Evolutionary conservation across 2,113 vertebrate species (phyloP).

Genomic region (Enhydra lutris): DNA sequence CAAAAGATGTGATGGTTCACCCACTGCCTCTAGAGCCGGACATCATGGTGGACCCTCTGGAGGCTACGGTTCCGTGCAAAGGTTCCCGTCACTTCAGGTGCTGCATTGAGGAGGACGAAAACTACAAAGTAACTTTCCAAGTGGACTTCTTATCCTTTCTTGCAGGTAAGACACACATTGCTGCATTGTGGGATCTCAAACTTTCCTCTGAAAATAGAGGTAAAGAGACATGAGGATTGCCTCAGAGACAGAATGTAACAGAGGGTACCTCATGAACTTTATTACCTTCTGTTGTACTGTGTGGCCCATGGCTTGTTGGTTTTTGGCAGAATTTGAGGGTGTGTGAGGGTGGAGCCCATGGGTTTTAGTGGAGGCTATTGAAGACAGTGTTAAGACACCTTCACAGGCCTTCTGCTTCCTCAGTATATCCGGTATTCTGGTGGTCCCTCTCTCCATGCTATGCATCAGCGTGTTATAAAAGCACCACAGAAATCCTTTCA

Average conservation of each 20-base stretch:
- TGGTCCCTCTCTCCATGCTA: background rate
- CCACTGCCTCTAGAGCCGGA: slow-evolving; percentile 69
- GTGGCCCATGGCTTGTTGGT: background rate
- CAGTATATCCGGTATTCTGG: background rate
- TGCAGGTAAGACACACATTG: slow-evolving; percentile 68
- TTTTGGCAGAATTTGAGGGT: background rate
- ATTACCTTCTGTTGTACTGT: background rate
- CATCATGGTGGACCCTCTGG: slow-evolving; percentile 80
- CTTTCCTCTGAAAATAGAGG: background rate
- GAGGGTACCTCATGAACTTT: background rate
- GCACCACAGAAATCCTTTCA: background rate
- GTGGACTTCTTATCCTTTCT: background rate
- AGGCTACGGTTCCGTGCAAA: slow-evolving; percentile 2
- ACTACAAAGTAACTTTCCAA: slow-evolving; percentile 69
- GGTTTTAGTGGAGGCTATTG: background rate
- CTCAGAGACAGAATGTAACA: background rate
- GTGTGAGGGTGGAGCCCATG: background rate
- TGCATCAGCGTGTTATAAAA: background rate
- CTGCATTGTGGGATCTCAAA: background rate
- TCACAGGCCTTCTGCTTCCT: background rate
- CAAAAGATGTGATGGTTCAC: slow-evolving; percentile 57
- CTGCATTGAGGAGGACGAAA: slow-evolving; percentile 50
- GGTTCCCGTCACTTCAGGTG: slow-evolving; percentile 59
- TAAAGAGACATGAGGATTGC: background rate
- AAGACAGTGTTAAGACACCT: background rate